Base-by-base conservation (phyloP, 92 coral and sea anemone genomes). In the Umimayanthus chanpuru region DNA sequence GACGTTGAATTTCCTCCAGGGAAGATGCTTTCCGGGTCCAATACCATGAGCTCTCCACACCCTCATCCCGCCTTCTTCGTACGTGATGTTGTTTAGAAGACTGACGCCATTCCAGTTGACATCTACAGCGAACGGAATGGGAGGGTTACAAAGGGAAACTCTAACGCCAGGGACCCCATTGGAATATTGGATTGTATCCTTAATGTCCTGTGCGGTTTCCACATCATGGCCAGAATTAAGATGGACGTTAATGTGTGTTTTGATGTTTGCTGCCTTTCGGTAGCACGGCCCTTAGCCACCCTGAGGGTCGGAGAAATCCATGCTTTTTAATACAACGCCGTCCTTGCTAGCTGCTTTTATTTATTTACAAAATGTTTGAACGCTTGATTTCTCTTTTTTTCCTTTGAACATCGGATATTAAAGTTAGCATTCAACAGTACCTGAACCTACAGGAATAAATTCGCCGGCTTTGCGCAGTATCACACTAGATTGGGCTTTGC, bases 261-360 rank as follows among this genome's bases (percentile, higher is more conserved):
- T 80, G 72, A 80, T 80, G 44, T 80, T 80, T 29, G 84, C 84
- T 14, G 72, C 41, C 28, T 80, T 81, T n/a, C 85, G 39, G 74
- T 81, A 73, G 38, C 85, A 81, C 44, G 85, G 85, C 73, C 73
- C 85, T 55, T 81, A 58, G 65, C 85, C 85, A 81, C 85, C 85
- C 72, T 81, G 85, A 81, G 85, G 85, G 85, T 81, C 85, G 50
- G 85, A 81, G 30, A 81, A 61, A 81, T 81, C 85, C 72, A 56
- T 18, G 18, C 85, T 61, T 10, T 58, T 65, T 61, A 61, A 49
- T 14, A 61, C 39, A 16, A 81, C 74, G 38, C 72, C 49, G 72
- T 81, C 58, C 85, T 30, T 81, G 73, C 39, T 30, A 56, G 85
- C 85, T 28, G 49, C 85, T 32, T 32, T 32, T 32, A 2, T 32